A percentile compares a stretch with the other conserved stretches of the same genome.
These are phyloP conservation scores for Philereme vetulata DNA, from an alignment of 2,888 invertebrate species.

Conservation along the genomic window DNA sequence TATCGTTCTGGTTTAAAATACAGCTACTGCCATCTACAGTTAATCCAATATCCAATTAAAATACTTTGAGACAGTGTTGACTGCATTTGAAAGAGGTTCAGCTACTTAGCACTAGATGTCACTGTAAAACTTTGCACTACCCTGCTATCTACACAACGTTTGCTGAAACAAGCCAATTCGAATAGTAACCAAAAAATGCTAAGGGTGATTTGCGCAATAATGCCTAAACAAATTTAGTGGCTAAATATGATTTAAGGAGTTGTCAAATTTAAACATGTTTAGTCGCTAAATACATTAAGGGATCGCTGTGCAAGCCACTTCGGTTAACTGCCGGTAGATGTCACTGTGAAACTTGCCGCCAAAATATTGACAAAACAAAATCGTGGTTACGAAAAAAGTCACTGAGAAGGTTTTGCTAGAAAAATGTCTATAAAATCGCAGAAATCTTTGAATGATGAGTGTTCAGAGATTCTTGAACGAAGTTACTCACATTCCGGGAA, in stretches of 20 bases:
- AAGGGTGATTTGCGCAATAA: no score
- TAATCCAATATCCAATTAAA: neutral
- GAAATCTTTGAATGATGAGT: conserved; percentile 69
- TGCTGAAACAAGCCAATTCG: neutral
- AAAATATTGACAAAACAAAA: conserved; percentile 54
- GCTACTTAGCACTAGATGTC: conserved; percentile 32
- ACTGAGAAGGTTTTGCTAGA: neutral
- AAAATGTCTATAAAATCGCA: conserved; percentile 74
- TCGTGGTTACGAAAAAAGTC: conserved; percentile 8
- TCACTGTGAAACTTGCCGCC: conserved; percentile 7
- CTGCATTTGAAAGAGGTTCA: neutral
- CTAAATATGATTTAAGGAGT: no score
- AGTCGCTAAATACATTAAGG: no score
- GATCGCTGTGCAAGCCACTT: no score
- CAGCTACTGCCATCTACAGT: conserved; percentile 22
- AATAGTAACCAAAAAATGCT: no score
- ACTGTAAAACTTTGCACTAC: neutral
- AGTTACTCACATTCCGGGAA: conserved; percentile 60
- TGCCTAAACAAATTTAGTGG: no score
- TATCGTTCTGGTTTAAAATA: no score
- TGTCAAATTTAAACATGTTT: no score
- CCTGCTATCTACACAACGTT: conserved; percentile 8
- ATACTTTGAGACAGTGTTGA: neutral
- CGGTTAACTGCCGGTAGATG: conserved; percentile 8
- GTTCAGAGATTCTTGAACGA: conserved; percentile 68